Base-by-base conservation (phyloP, 2,888 invertebrate species). In the Thecocarcelia acutangulata region DNA sequence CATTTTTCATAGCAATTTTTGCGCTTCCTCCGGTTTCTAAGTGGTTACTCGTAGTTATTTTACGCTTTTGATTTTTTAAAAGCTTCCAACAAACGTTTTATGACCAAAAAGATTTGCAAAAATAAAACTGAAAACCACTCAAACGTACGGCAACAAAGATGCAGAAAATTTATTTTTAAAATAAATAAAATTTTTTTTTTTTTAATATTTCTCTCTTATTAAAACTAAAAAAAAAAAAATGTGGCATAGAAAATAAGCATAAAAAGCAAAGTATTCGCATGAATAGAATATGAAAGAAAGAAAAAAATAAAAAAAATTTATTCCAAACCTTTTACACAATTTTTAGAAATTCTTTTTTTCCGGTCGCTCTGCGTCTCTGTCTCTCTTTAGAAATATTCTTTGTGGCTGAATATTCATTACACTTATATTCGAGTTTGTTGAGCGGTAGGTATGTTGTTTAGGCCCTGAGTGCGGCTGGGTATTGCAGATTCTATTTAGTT, bases 31-130 rank as follows among this genome's bases (percentile, higher is more conserved):
- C 56, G 33, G 40, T 58, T 77, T 77, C 70, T 37, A 58, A 78
- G 70, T 78, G 77, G 70, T 70, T 78, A 78, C 70, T 78, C 64
- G 56, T 74, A 56, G 70, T 72, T 70, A 73, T 73, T 79, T 79
- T 79, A 79, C 59, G 78, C 78, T 73, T 76, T 52, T 79, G 78
- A 79, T 66, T 79, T 79, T 73, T 73, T 5, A 73, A 79, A 79
- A 79, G 64, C 66, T 73, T 46, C 68, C 13, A 59, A 73, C 72
- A 73, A 79, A 79, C 72, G 72, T 72, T 79, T 72, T 73, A 79
- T 59, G 78, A 59, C 66, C 52, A 79, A 73, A 79, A 66, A 66
- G 73, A 68, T 79, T 66, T 37, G 19, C 52, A 79, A 73, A 75
- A 72, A 59, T 9, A 33, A 33, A 33, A 33, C 3, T 9, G 8